Percentiles rank a stretch among this genome's conserved stretches.
phyloP scores from a whole-genome alignment of 2,888 invertebrate species.

The Spatulosminthurus flaviceps region DNA sequence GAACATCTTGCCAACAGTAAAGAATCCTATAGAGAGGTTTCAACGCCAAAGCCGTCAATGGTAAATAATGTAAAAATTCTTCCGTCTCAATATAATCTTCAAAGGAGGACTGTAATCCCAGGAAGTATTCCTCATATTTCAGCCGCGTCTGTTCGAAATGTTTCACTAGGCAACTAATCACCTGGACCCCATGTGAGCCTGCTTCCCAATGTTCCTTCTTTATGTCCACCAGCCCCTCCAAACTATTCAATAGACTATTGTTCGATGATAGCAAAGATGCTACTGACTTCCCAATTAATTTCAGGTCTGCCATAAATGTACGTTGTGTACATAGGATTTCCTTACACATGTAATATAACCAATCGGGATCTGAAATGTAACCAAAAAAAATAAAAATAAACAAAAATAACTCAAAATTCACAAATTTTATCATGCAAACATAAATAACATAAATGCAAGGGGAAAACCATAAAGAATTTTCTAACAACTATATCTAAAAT shows the following conservation, averaged over 20 bases:
- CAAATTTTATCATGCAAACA: neutral
- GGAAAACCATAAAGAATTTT: too few relatives aligned
- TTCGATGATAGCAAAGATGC: slow-evolving; percentile 31
- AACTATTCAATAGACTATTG: slow-evolving; percentile 43
- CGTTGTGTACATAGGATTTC: slow-evolving; percentile 56
- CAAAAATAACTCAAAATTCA: slow-evolving; percentile 7
- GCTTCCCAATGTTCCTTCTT: slow-evolving; percentile 58
- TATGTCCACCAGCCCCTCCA: slow-evolving; percentile 45
- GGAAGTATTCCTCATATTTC: slow-evolving; percentile 47
- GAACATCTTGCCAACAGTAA: slow-evolving; percentile 50
- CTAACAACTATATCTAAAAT: too few relatives aligned
- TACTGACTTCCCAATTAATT: slow-evolving; percentile 33
- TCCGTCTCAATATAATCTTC: slow-evolving; percentile 48
- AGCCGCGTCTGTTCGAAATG: slow-evolving; percentile 50
- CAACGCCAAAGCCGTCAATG: slow-evolving; percentile 48
- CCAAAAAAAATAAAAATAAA: slow-evolving; percentile 46
- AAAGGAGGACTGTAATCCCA: slow-evolving; percentile 31
- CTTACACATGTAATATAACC: slow-evolving; percentile 59
- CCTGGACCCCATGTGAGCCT: slow-evolving; percentile 55
- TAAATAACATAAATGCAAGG: too few relatives aligned
- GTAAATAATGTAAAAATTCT: slow-evolving; percentile 52
- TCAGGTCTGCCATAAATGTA: slow-evolving; percentile 51
- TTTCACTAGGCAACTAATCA: slow-evolving; percentile 46
- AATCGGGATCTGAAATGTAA: slow-evolving; percentile 59
- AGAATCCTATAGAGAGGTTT: slow-evolving; percentile 53